A percentile compares a stretch with the other conserved stretches of the same genome.
Evolutionary conservation across 2,888 invertebrate species (phyloP).

Genomic region (Vesta saturnalis): DNA sequence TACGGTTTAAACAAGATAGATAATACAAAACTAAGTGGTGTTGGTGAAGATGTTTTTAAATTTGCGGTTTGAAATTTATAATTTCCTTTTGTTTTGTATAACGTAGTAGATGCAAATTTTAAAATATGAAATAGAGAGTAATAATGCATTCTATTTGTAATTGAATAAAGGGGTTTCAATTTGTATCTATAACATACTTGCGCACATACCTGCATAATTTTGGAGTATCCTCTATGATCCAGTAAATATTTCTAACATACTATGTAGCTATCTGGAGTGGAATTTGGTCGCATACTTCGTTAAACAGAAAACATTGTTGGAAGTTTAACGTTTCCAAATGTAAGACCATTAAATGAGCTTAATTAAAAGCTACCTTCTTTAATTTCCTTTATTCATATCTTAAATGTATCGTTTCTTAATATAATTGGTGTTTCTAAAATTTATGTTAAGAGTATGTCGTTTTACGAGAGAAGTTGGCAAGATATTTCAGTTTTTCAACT

Average conservation of each 20-base stretch:
- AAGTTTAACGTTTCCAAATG: constrained; percentile 25
- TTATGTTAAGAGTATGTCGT: too few species aligned
- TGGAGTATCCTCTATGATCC: constrained; percentile 16
- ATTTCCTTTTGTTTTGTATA: too few species aligned
- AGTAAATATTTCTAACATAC: constrained; percentile 31
- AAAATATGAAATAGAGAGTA: too few species aligned
- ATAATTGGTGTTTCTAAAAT: too few species aligned
- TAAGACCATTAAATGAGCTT: constrained; percentile 24
- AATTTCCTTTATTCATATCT: neutral
- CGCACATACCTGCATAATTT: constrained; percentile 30
- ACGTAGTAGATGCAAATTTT: too few species aligned
- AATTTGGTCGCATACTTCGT: constrained; percentile 30
- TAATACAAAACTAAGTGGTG: too few species aligned
- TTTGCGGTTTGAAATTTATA: too few species aligned
- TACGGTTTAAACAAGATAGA: too few species aligned
- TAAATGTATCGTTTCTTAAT: too few species aligned
- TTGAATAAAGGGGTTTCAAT: constrained; percentile 19
- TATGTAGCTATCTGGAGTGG: constrained; percentile 18
- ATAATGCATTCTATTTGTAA: neutral
- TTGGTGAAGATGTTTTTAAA: too few species aligned
- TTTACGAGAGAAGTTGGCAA: neutral
- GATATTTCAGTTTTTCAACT: neutral
- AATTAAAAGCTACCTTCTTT: constrained; percentile 21
- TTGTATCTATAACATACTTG: constrained; percentile 25
- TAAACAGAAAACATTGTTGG: constrained; percentile 19